Percentiles rank a stretch among this genome's conserved stretches.
Evolutionary conservation across 2,113 vertebrate genomes (phyloP).

Genomic region (Sceloporus undulatus): DNA sequence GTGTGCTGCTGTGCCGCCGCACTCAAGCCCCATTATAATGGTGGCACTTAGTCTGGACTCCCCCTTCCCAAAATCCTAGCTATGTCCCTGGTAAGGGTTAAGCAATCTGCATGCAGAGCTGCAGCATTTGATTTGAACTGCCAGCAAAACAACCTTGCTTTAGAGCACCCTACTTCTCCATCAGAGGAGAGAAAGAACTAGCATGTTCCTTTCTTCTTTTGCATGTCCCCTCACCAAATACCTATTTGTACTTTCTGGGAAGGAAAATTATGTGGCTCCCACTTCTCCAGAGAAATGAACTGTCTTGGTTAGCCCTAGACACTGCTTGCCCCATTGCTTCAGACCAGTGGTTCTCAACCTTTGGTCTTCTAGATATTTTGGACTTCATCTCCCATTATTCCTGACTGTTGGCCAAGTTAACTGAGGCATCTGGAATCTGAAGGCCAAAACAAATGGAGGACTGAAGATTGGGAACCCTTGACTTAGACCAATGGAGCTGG

Average conservation of each 20-base stretch:
- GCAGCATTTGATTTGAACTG: not conserved
- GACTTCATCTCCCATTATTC: too few relatives aligned
- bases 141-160: not conserved
- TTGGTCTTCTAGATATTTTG: too few relatives aligned
- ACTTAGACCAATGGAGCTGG: not conserved
- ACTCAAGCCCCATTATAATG: too few relatives aligned
- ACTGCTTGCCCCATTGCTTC: not conserved
- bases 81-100: not conserved
- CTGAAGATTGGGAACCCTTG: not conserved
- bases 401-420: too few relatives aligned
- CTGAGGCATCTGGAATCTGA: too few relatives aligned
- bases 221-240: not conserved
- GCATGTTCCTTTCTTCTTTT: not conserved
- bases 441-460: too few relatives aligned
- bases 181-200: not conserved
- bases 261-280: not conserved
- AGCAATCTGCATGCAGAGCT: not conserved
- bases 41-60: too few relatives aligned
- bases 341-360: not conserved
- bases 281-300: not conserved
- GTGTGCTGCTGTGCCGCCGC: too few relatives aligned
- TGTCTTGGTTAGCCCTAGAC: not conserved
- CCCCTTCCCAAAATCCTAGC: too few relatives aligned
- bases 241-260: not conserved
- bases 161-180: not conserved